Evolutionary conservation across 1,140 invertebrate species (phyloP).

Genomic region (Leptinotarsa defecta): DNA sequence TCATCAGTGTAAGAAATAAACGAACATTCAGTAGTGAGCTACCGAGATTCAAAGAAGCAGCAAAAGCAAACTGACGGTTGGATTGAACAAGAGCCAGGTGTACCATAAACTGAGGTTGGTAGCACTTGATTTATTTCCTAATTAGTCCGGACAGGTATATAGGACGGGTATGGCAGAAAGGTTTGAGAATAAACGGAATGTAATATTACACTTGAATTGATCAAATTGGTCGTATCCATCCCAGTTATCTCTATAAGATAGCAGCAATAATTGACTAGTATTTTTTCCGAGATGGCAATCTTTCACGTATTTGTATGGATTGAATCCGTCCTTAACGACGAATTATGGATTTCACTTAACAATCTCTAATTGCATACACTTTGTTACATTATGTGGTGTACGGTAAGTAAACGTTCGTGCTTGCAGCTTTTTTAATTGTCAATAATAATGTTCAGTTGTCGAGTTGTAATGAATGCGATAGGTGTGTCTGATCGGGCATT

Average conservation of each 20-base stretch:
- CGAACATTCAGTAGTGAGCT: neutral
- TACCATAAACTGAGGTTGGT: slow-evolving; percentile 40
- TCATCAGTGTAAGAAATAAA: too few species aligned
- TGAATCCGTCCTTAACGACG: slow-evolving; percentile 27
- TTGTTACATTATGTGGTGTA: slow-evolving; percentile 10
- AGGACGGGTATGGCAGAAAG: slow-evolving; percentile 40
- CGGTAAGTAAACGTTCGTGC: neutral
- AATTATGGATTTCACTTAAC: slow-evolving; percentile 18
- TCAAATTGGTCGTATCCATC: slow-evolving; percentile 37
- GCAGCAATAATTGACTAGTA: slow-evolving; percentile 30
- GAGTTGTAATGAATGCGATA: neutral
- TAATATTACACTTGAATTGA: slow-evolving; percentile 40
- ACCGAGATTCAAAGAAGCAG: slow-evolving; percentile 9
- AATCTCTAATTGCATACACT: slow-evolving; percentile 27
- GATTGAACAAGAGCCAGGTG: slow-evolving; percentile 40
- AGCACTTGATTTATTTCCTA: slow-evolving; percentile 50
- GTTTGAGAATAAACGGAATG: slow-evolving; percentile 42
- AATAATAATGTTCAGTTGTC: slow-evolving; percentile 2
- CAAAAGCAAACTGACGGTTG: slow-evolving; percentile 4
- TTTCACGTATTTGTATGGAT: slow-evolving; percentile 27
- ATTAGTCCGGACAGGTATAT: slow-evolving; percentile 50
- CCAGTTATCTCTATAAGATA: slow-evolving; percentile 27
- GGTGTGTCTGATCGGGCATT: neutral
- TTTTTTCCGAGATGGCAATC: slow-evolving; percentile 28
- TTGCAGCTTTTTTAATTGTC: slow-evolving; percentile 3